These are phyloP conservation scores for Danionella dracula DNA, from an alignment of 2,797 vertebrate species.

Conservation along the genomic window DNA sequence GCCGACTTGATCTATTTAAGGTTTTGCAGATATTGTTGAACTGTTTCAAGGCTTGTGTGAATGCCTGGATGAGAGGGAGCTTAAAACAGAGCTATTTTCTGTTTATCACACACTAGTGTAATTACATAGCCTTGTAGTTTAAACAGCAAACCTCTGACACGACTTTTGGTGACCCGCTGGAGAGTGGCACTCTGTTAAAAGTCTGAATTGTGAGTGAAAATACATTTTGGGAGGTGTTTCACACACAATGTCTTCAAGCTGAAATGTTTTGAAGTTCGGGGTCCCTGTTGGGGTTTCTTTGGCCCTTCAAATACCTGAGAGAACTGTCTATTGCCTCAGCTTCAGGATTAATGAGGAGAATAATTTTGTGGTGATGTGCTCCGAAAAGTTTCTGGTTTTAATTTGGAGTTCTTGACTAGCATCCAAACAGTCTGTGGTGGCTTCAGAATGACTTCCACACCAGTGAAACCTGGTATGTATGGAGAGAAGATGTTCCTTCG, in stretches of 20 bases:
- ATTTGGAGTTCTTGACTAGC: constrained; percentile 55
- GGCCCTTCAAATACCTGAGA: constrained; percentile 26
- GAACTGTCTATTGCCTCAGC: constrained; percentile 26
- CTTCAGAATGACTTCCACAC: constrained; percentile 51
- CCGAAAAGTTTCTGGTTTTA: constrained; percentile 57
- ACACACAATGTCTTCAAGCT: constrained; percentile 34
- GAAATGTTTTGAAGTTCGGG: background rate
- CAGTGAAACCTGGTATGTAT: constrained; percentile 50
- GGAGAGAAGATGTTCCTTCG: constrained; percentile 35
- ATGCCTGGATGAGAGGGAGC: constrained; percentile 42
- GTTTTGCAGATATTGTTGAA: constrained; percentile 44
- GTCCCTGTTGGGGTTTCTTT: background rate
- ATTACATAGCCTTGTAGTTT: constrained; percentile 47
- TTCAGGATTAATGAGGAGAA: constrained; percentile 57
- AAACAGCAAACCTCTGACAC: constrained; percentile 47
- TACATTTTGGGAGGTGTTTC: constrained; percentile 53
- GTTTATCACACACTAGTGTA: constrained; percentile 49
- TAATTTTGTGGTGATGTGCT: constrained; percentile 47
- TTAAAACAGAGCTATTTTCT: constrained; percentile 47
- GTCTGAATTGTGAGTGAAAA: constrained; percentile 40
- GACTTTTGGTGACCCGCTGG: constrained; percentile 34
- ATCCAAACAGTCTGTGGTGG: constrained; percentile 60
- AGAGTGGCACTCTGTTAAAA: constrained; percentile 32
- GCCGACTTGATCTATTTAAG: constrained; percentile 32
- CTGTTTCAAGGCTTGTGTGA: constrained; percentile 48